Evolutionary conservation across 2,888 invertebrate genomes (phyloP), one percentile per base, ranked within the genome.

Genomic region (Napeogenes sylphis): DNA sequence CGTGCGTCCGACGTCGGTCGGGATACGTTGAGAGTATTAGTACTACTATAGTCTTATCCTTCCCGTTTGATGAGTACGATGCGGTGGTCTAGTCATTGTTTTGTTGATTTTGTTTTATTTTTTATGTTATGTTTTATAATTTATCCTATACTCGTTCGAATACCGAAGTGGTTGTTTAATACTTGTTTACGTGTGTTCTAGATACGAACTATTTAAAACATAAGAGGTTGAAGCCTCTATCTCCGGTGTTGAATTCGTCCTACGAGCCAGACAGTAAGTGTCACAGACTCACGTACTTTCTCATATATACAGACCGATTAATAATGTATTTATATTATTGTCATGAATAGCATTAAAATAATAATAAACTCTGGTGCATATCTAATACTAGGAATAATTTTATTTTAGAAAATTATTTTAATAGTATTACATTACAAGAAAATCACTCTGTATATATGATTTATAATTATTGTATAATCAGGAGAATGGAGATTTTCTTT

Each of bases 211-310:
- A 68, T 60, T 68, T 78, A 72, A 70, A 71, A 66, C 71, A 72
- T 74, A 85, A 83, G 73, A 79, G 79, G 71, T 76, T 79, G 73
- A 82, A 79, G 75, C 76, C 74, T 63, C 61, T 81, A 58, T 75
- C 79, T 68, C 70, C 78, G 58, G 51, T 63, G 71, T 63, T 66
- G 78, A 66, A 69, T 75, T 61, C 72, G 71, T 65, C 70, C 66
- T 82, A 81, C 73, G 82, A 83, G 51, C 74, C 75, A 65, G 87
- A 86, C 69, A 83, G 88, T 89, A 87, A 89, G 88, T 88, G 73
- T 74, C 63, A 21, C 64, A 58, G 65, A 68, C 55, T 47, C 55
- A 68, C 68, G 51, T 59, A 61, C 38, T 58, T 61, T 38, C 57
- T 54, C 64, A 6, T 69, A 56, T 70, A 62, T 61, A 63, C 62